Percentiles rank a stretch among this genome's conserved stretches.
Evolutionary conservation across 1,140 invertebrate genomes (phyloP).

Genomic region (Magallana angulata): DNA sequence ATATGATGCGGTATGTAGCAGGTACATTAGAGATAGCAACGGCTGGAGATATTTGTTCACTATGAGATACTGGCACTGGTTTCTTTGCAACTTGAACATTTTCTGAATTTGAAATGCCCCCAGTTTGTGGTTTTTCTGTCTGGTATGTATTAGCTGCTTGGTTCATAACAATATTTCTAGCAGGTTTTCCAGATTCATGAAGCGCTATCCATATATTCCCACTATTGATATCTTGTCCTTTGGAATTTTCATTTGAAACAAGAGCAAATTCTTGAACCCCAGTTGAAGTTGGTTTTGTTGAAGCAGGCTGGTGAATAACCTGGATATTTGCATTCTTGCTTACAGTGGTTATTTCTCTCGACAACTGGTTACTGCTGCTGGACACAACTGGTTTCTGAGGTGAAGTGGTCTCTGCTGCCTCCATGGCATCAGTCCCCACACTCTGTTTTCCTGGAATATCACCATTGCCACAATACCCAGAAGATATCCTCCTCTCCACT

Average conservation of each 20-base stretch:
- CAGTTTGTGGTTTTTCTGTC: not conserved
- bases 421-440: constrained; percentile 28
- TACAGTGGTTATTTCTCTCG: not conserved
- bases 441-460: not conserved
- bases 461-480: constrained; percentile 19
- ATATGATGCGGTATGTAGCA: constrained; percentile 13
- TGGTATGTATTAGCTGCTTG: not conserved
- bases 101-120: not conserved
- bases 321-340: not conserved
- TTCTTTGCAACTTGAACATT: constrained; percentile 7
- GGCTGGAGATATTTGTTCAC: not conserved
- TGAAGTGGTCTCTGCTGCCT: not conserved
- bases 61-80: not conserved
- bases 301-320: not conserved
- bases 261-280: constrained; percentile 2
- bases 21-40: not conserved
- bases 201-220: constrained; percentile 7
- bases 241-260: not conserved
- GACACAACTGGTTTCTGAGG: not conserved
- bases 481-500: constrained; percentile 11
- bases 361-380: not conserved
- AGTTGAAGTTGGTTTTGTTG: not conserved
- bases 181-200: not conserved
- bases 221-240: not conserved
- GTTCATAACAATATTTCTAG: not conserved